Conservation (phyloP, 1,140 invertebrate genomes). For the Macrosteles quadrilineatus region DNA sequence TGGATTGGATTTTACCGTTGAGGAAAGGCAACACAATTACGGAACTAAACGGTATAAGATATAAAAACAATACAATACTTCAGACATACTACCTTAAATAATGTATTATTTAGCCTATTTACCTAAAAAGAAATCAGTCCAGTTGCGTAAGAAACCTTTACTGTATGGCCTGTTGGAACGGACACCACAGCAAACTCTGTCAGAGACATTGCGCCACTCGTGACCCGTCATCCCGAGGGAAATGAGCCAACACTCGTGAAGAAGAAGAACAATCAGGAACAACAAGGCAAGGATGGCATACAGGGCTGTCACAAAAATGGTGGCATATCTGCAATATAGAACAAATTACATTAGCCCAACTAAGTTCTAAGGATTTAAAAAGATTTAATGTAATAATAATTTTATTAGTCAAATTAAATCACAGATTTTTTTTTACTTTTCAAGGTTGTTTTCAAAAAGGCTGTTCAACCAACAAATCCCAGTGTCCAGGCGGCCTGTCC, state of each 20-base stretch:
- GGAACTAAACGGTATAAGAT: too few species aligned
- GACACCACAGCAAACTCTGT: slow-evolving; percentile 33
- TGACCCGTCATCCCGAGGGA: slow-evolving; percentile 45
- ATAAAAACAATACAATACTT: too few species aligned
- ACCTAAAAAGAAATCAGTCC: slow-evolving; percentile 40
- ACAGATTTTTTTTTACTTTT: slow-evolving; percentile 8
- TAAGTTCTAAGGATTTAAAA: not conserved
- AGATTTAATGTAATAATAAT: not conserved
- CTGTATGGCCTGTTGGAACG: slow-evolving; percentile 38
- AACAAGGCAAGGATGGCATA: slow-evolving; percentile 42
- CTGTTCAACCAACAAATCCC: too few species aligned
- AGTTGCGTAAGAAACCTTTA: slow-evolving; percentile 40
- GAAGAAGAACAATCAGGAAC: slow-evolving; percentile 39
- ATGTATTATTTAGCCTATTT: too few species aligned
- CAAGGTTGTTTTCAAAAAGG: too few species aligned
- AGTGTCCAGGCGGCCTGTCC: too few species aligned
- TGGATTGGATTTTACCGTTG: too few species aligned
- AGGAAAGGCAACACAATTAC: too few species aligned
- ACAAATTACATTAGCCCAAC: not conserved
- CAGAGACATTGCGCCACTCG: slow-evolving; percentile 41
- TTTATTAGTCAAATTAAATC: not conserved
- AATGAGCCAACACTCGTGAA: slow-evolving; percentile 43
- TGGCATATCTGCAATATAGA: slow-evolving; percentile 43
- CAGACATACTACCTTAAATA: too few species aligned
- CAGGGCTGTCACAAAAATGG: slow-evolving; percentile 45